phyloP scores from a whole-genome alignment of 1,140 invertebrate genomes.

The Ditylenchus dipsaci region DNA sequence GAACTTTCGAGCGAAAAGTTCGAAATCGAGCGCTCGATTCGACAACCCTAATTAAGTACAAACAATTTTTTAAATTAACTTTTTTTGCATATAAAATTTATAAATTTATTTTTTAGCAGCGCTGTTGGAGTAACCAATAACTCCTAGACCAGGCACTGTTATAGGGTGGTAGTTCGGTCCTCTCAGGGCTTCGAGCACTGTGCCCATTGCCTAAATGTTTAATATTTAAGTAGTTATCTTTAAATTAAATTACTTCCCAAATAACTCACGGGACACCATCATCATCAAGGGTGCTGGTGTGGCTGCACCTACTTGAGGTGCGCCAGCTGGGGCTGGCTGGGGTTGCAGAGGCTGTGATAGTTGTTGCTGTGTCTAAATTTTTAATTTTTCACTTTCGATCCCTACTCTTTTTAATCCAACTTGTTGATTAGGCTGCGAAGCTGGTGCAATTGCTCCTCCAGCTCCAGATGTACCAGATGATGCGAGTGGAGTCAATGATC shows the following conservation, averaged over 20 bases:
- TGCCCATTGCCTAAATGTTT: conserved; percentile 23
- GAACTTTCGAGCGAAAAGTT: too few relatives aligned
- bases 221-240: too few relatives aligned
- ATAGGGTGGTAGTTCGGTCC: conserved; percentile 15
- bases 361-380: not conserved
- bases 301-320: not conserved
- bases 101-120: conserved; percentile 11
- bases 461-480: not conserved
- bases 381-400: not conserved
- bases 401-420: not conserved
- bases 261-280: too few relatives aligned
- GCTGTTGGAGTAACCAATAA: conserved; percentile 26
- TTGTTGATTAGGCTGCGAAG: not conserved
- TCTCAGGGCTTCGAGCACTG: conserved; percentile 17
- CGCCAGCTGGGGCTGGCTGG: not conserved
- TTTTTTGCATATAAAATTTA: not conserved
- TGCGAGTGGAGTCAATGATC: not conserved
- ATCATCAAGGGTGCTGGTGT: too few relatives aligned
- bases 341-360: not conserved
- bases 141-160: conserved; percentile 18
- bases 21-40: too few relatives aligned
- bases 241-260: too few relatives aligned
- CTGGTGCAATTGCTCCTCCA: not conserved
- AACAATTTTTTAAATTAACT: too few relatives aligned
- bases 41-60: too few relatives aligned